Evolutionary conservation across 2,113 vertebrate genomes (phyloP), one percentile per base, ranked within the genome.

Genomic region (Ascaphus truei): DNA sequence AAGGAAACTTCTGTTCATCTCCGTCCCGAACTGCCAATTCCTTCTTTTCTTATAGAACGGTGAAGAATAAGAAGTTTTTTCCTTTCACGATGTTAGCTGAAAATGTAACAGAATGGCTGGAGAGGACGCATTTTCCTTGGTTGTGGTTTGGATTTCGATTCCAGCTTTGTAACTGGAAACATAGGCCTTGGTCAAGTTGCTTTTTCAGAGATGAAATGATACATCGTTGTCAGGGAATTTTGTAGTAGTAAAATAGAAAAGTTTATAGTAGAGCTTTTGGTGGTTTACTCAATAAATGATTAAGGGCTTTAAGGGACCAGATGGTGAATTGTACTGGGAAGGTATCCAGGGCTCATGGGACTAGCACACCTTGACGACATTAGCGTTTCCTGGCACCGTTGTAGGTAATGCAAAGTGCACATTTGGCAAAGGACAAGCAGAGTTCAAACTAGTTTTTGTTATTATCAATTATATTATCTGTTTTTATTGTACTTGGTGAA

Each of bases 81-180:
- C 76, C 76, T 75, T 69, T 27, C 62, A 50, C 5, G 58, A 72
- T 71, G 73, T 58, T 66, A 50, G 41, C 43, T 77, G n/a, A 33
- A 72, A 61, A 77, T 68, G 27, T 63, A 65, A 25, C 33, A 62
- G 74, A 53, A 50, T 30, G 68, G 69, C 26, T 0, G 0, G 36
- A 15, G 72, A 68, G 48, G 58, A 67, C 79, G 23, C 29, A 41
- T 67, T 85, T 86, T 82, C 82, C 57, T 71, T 79, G 85, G 77
- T 79, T 79, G 74, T 79, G 76, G 79, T 83, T 81, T 84, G 68
- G 67, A 63, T 71, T 73, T 68, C 68, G 37, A 74, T 79, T 65
- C 75, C 84, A 87, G 85, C 22, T 65, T 73, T 56, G 81, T 77
- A 63, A 86, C 82, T 73, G 67, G 60, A 84, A 84, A 77, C 37